Base-by-base conservation (phyloP, 2,113 vertebrate species). In the Platichthys stellatus region DNA sequence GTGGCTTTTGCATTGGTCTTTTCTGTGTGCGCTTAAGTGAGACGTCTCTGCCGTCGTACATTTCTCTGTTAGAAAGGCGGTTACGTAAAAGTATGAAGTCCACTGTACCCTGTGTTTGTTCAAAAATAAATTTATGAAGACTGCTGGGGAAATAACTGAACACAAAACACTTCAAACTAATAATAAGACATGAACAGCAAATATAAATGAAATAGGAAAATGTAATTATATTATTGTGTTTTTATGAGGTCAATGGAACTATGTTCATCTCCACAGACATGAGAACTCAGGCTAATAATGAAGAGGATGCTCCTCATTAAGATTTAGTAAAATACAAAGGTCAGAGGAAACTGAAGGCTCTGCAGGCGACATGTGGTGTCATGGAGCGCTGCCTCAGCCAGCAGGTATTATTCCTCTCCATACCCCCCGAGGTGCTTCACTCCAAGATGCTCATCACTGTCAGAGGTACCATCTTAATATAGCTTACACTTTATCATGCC, bases 251-350 rank as follows among this genome's bases (percentile, higher is more conserved):
- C 28, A 31, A 11, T 18, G 28, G 28, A 45, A 58, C 20, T 18
- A 18, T 51, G 18, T 51, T 15, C 47, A 18, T 18, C 14, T 51
- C 47, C 14, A 17, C 18, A 18, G 18, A 18, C 7, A 15, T 23
- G 57, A 71, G n/a, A 15, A 14, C 3, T 15, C 35, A 28, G 15
- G 9, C 28, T 28, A 17, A 60, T 15, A 38, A 17, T 47, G 63
- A 70, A 43, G 24, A 4, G n/a, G 20, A 62, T 10, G 66, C 14
- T 66, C 62, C 17, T 72, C 51, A 75, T 81, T 72, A 72, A 58
- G 35, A 84, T 74, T 74, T 60, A 60, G 28, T 35, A 2, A 63
- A 54, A 72, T 17, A 74, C 72, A 80, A 90, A 86, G 72, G 81
- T 80, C 62, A 78, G 43, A 74, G 66, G 54, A 49, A 72, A 67